Evolutionary conservation across 2,888 invertebrate genomes (phyloP).

Genomic region (Ecliptopera silaceata): DNA sequence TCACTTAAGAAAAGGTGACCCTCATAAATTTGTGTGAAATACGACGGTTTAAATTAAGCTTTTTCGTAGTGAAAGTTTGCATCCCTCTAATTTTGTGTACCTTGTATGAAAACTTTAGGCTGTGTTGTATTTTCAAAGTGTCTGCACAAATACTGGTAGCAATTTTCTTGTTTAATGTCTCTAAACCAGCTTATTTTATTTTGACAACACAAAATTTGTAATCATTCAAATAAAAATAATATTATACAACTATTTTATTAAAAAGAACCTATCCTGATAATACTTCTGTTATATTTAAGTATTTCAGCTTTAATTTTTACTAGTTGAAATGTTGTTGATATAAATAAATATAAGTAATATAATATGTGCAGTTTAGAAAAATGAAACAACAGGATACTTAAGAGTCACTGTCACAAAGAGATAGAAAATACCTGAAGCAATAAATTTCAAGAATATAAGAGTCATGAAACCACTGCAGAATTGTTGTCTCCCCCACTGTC

Average conservation of each 20-base stretch:
- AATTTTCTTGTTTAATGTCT: too few relatives aligned
- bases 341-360: too few relatives aligned
- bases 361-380: too few relatives aligned
- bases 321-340: too few relatives aligned
- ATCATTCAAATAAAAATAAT: too few relatives aligned
- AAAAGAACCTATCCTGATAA: too few relatives aligned
- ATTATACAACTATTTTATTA: too few relatives aligned
- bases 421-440: conserved; percentile 3
- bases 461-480: conserved; percentile 7
- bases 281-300: too few relatives aligned
- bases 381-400: too few relatives aligned
- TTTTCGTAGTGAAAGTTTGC: conserved; percentile 23
- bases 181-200: too few relatives aligned
- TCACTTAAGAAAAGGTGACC: conserved; percentile 18
- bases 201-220: too few relatives aligned
- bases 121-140: background rate
- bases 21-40: conserved; percentile 19
- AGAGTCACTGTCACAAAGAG: background rate
- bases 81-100: conserved; percentile 15
- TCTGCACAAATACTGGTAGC: conserved; percentile 5
- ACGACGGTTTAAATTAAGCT: conserved; percentile 19
- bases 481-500: conserved; percentile 10
- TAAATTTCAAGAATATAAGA: conserved; percentile 15
- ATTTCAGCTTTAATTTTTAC: too few relatives aligned
- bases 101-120: background rate